phyloP scores from a whole-genome alignment of 2,797 vertebrate species.

The Pangasius macronema region DNA sequence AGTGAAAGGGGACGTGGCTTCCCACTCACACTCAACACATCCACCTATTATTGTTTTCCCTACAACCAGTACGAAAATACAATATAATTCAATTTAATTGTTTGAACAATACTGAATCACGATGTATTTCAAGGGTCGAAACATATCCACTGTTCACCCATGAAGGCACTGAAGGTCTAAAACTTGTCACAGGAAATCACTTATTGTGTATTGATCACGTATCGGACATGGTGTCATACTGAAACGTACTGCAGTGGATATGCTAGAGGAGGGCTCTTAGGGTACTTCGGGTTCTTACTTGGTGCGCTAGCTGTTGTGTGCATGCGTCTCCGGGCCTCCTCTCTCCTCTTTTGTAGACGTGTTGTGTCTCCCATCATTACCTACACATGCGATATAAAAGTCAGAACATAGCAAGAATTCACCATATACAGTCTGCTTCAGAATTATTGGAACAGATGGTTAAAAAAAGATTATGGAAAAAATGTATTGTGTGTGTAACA shows the following conservation, averaged over 20 bases:
- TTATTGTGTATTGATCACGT: not conserved
- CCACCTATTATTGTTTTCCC: not conserved
- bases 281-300: constrained; percentile 48
- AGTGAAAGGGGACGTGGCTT: not conserved
- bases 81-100: not conserved
- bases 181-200: too few relatives aligned
- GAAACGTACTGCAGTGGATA: not conserved
- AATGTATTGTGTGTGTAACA: not conserved
- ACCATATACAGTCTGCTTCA: not conserved
- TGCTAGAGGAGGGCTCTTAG: not conserved
- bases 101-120: not conserved
- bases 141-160: not conserved
- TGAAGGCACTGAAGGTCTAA: not conserved
- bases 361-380: constrained; percentile 80
- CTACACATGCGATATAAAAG: constrained; percentile 30
- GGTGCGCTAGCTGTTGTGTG: constrained; percentile 65
- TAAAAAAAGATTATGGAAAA: not conserved
- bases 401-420: not conserved
- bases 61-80: not conserved
- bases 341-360: constrained; percentile 74
- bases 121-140: not conserved
- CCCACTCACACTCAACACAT: not conserved
- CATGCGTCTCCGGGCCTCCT: constrained; percentile 75
- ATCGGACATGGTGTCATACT: not conserved
- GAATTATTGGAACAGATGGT: not conserved